Base-by-base conservation (phyloP, 2,888 invertebrate genomes). In the Noctua fimbriata region DNA sequence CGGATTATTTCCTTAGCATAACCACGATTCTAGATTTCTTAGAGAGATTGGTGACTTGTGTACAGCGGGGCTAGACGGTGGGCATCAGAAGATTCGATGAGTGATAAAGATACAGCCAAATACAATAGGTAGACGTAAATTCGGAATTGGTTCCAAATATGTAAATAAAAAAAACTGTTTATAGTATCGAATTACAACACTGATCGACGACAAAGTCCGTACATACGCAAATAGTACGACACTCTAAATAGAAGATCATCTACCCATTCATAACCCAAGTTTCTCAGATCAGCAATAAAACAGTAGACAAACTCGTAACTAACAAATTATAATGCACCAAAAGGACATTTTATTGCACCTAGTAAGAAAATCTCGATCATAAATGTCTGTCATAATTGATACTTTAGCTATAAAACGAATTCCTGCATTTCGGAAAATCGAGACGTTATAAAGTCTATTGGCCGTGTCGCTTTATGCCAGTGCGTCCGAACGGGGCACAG, bases 381-480 rank as follows among this genome's bases (percentile, higher is more conserved):
- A 88, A 88, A 89, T 73, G 88, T 88, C 89, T 18, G n/a, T 69
- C 81, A 75, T 87, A 81, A 89, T 89, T 89, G 88, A 89, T 87
- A 89, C 81, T 87, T 81, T 63, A 65, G 55, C 76, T 76, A 74
- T 88, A 89, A 89, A 86, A 76, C 49, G 77, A 76, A 87, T 82
- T 87, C 84, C 80, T 82, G 63, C 78, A 70, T 87, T 81, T 82
- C 86, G 83, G 86, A 88, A 86, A 87, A 85, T 89, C 79, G 78
- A 78, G 76, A 67, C 69, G 87, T 74, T 81, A 74, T 78, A 78
- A 87, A 89, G 41, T 85, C 69, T 80, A 78, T 87, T 86, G 77
- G 66, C 73, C 82, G 78, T 76, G 78, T 72, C 80, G 85, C 47
- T 86, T 86, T 82, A 85, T 82, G 77, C 79, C 67, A 88, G 78